Base-by-base conservation (phyloP, 2,888 invertebrate species). In the Rhabditophanes sp. region DNA sequence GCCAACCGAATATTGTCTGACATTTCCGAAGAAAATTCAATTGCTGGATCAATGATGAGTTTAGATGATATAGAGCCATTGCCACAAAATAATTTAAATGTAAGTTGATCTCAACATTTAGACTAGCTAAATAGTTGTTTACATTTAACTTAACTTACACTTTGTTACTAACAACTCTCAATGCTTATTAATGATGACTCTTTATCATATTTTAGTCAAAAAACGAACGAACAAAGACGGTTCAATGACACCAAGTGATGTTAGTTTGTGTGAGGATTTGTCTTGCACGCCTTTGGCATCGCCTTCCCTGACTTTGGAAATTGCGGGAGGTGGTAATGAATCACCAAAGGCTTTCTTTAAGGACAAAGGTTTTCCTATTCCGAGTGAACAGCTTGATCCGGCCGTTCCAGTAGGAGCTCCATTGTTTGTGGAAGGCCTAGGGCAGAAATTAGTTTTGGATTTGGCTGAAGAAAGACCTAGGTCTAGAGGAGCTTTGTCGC, bases 1-100 rank as follows among this genome's bases (percentile, higher is more conserved):
- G 64, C 65, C 6, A 64, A 60, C 35, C 39, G 64, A 14, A 57
- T 63, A n/a, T 43, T 64, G 17, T 58, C 56, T 2, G 64, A 64
- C 40, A 64, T 64, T 30, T 53, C 53, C 12, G 64, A 64, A 33
- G 61, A 61, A 32, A 56, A 54, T 26, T 56, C 56, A 12, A 45
- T 60, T 12, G 59, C 59, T 14, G 59, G 59, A 6, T 50, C 50
- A 4, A 35, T 55, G 26, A 52, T 49, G 4, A 48, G 49, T 20
- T 23, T 56, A 11, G 59, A 59, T 12, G 59, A 59, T 24, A 38
- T 59, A 22, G 53, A 55, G 21, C 37, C 37, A 19, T 15, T 39
- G 17, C 20, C 25, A 19, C 21, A 16, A n/a, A 30, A 38, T 15
- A n/a, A n/a, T n/a, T n/a, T n/a, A n/a, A n/a, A n/a, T n/a, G n/a